Evolutionary conservation across 2,888 invertebrate species (phyloP), one percentile per base, ranked within the genome.

Genomic region (Aphidius colemani): DNA sequence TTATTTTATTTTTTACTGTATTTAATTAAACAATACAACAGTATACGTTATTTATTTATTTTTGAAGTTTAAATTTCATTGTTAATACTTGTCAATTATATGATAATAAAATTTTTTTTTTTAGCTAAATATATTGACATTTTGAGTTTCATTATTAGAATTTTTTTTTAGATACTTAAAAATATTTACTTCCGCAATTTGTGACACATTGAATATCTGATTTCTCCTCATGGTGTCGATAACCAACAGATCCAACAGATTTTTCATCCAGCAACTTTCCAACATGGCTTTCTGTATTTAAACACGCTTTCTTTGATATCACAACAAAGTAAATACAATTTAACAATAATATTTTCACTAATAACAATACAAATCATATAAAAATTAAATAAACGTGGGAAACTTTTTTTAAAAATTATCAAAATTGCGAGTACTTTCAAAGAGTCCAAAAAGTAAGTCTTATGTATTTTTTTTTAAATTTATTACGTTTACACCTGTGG

Each of bases 241-340:
- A 49, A 18, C 55, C 61, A 49, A 53, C 48, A 53, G 53, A 61
- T 56, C 41, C 55, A 49, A 56, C 56, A 43, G 53, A 46, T 43
- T 13, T 61, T 61, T 61, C 48, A 55, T 61, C 49, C 40, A 49
- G 56, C 56, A 43, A 61, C 61, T 61, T 61, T 61, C 61, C 61
- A 61, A 48, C 44, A 49, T 49, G 40, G 48, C 55, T 61, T 53
- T 48, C 53, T 48, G 46, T 46, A 11, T 56, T 56, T 55, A 41
- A 50, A 48, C 44, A 40, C 4, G 49, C 45, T 58, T 48, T 46
- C 46, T 44, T 59, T 49, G 48, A 49, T 11, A 13, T 18, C 7
- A 30, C 18, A 18, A 18, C 13, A 18, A 18, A 18, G 13, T 18
- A 18, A 50, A 50, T 46, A 30, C 40, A 18, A 18, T 18, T 18